Conservation (phyloP, 2,888 invertebrate genomes). For the Himalopsyche japonica region DNA sequence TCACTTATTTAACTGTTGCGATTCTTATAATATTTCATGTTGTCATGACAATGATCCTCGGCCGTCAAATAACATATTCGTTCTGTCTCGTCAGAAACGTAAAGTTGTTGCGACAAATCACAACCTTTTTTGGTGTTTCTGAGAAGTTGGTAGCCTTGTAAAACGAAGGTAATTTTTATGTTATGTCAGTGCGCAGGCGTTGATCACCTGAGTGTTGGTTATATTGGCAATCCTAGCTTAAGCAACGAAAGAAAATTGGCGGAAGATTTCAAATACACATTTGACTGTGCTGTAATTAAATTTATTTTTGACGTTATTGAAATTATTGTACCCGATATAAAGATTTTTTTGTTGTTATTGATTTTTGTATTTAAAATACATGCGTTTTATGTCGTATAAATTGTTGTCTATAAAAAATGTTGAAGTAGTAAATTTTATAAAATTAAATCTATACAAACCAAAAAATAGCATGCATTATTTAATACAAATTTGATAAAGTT, state of each 20-base stretch:
- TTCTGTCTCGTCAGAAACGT: background rate
- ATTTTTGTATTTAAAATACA: too few species aligned
- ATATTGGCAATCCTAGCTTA: slow-evolving; percentile 12
- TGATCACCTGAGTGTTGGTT: slow-evolving; percentile 21
- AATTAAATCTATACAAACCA: too few species aligned
- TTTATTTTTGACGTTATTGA: background rate
- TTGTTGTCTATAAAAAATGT: too few species aligned
- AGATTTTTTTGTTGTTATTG: too few species aligned
- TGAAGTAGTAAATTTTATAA: too few species aligned
- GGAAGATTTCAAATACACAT: background rate
- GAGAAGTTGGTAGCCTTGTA: slow-evolving; percentile 29
- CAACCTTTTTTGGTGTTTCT: slow-evolving; percentile 34
- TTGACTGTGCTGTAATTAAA: background rate
- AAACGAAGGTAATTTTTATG: background rate
- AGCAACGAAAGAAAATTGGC: background rate
- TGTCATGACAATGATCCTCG: slow-evolving; percentile 29
- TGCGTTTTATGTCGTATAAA: too few species aligned
- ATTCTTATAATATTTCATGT: slow-evolving; percentile 21
- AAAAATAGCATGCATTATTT: too few species aligned
- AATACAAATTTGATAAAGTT: too few species aligned
- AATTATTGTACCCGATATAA: too few species aligned
- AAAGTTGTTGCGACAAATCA: slow-evolving; percentile 30
- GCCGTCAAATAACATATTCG: slow-evolving; percentile 26
- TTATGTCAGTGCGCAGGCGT: slow-evolving; percentile 35
- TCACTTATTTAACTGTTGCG: background rate